Conservation (phyloP, 1,140 invertebrate species). For the Cydia fagiglandana region DNA sequence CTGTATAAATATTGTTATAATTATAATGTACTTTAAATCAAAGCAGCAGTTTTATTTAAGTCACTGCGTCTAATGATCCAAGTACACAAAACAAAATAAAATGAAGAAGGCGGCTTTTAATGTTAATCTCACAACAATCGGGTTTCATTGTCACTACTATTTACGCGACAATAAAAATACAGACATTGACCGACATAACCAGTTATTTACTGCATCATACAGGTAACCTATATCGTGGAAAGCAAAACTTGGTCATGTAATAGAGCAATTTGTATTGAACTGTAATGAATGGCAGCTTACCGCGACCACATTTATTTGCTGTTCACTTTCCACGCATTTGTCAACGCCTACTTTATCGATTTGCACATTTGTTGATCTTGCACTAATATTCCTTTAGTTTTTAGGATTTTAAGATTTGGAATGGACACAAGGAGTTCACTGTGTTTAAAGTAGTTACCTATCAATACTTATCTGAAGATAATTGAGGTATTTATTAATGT, state of each 20-base stretch:
- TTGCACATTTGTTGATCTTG: neutral
- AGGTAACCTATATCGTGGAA: neutral
- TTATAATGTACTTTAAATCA: too few relatives aligned
- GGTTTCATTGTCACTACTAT: too few relatives aligned
- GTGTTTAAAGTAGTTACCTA: too few relatives aligned
- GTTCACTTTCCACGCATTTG: neutral
- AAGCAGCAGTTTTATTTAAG: too few relatives aligned
- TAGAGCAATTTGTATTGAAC: slow-evolving; percentile 10
- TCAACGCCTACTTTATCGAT: neutral
- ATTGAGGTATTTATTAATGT: too few relatives aligned
- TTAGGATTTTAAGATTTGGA: neutral
- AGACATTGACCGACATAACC: neutral
- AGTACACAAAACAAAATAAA: too few relatives aligned
- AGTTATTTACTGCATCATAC: neutral
- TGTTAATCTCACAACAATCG: too few relatives aligned
- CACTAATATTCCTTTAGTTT: neutral
- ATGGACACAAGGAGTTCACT: too few relatives aligned
- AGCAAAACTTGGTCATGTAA: neutral
- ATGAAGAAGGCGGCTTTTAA: too few relatives aligned
- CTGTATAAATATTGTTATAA: too few relatives aligned
- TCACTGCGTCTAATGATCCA: too few relatives aligned
- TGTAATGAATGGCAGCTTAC: neutral
- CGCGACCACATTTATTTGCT: neutral
- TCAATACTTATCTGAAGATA: too few relatives aligned
- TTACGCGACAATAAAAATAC: neutral